Percentiles rank a stretch among this genome's conserved stretches.
phyloP scores from a whole-genome alignment of 2,113 vertebrate genomes.

The Ploceus nigricollis region DNA sequence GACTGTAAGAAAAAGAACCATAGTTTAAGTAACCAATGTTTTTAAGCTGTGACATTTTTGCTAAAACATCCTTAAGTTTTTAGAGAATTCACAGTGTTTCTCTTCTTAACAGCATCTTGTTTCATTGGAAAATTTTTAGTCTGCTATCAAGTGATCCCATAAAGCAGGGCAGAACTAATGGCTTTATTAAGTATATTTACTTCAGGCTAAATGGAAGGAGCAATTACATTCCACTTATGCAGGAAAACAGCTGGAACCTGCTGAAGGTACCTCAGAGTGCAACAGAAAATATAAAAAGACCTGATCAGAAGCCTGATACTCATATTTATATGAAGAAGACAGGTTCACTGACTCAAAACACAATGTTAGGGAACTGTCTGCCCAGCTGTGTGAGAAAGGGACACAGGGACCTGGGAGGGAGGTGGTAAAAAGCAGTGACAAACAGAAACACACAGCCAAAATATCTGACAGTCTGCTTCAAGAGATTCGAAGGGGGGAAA shows the following conservation, averaged over 20 bases:
- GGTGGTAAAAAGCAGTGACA: neutral
- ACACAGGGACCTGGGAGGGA: neutral
- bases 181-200: conserved; percentile 33
- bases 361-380: neutral
- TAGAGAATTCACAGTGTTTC: neutral
- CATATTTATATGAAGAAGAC: too few relatives aligned
- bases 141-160: neutral
- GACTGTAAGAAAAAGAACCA: neutral
- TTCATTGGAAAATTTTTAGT: neutral
- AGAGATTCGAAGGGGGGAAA: neutral
- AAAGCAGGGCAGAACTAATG: conserved; percentile 18
- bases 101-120: neutral
- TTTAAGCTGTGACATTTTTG: neutral
- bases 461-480: neutral
- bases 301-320: neutral
- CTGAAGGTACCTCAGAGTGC: neutral
- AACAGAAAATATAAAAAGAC: neutral
- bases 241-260: conserved; percentile 9
- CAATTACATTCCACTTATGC: neutral
- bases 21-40: neutral
- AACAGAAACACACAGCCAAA: neutral
- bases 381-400: neutral
- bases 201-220: conserved; percentile 23
- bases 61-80: neutral
- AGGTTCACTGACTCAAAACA: neutral